Evolutionary conservation across 2,888 invertebrate species (phyloP).

Genomic region (Gari tellinella): DNA sequence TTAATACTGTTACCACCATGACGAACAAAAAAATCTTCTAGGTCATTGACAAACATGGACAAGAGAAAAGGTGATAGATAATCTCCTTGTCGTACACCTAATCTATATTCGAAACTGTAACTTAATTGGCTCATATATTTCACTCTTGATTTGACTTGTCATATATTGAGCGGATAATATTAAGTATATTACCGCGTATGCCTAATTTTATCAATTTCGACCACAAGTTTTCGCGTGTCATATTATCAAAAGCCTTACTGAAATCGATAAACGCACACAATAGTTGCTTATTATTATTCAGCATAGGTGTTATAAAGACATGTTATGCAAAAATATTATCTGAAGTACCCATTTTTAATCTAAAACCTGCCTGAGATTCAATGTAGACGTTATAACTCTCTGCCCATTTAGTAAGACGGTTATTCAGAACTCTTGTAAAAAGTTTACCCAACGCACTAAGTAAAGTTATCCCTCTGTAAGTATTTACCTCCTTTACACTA

Average conservation of each 20-base stretch:
- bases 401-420: conserved; percentile 7
- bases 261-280: conserved; percentile 12
- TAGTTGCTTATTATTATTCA: conserved; percentile 6
- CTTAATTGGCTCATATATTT: too few relatives aligned
- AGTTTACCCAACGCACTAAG: conserved; percentile 13
- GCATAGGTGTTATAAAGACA: not conserved
- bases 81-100: conserved; percentile 17
- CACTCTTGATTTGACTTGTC: too few relatives aligned
- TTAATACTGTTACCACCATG: conserved; percentile 5
- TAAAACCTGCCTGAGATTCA: conserved; percentile 8
- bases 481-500: conserved; percentile 3
- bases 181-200: not conserved
- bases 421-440: conserved; percentile 12
- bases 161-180: too few relatives aligned
- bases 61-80: conserved; percentile 18
- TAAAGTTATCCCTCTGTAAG: conserved; percentile 16
- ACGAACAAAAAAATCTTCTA: conserved; percentile 2
- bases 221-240: conserved; percentile 4
- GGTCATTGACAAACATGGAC: conserved; percentile 14
- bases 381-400: conserved; percentile 7
- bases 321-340: conserved; percentile 8
- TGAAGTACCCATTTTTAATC: conserved; percentile 10
- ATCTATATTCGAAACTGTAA: not conserved
- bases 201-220: conserved; percentile 6
- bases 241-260: conserved; percentile 16